Conservation (phyloP, 2,888 invertebrate genomes). For the Lasius fuliginosus region DNA sequence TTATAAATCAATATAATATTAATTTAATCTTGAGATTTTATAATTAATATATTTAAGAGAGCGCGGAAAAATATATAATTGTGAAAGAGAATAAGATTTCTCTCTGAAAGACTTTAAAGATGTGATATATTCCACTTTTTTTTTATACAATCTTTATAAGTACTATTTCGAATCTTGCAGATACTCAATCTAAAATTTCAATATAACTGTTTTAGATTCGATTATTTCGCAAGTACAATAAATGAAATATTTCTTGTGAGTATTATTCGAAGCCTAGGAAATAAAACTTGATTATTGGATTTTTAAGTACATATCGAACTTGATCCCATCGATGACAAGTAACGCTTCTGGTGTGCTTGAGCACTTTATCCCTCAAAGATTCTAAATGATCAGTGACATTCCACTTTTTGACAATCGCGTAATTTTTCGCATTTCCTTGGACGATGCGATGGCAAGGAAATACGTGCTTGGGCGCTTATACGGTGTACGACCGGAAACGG, state of each 20-base stretch:
- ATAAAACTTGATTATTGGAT: too few species aligned
- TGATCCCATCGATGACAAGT: constrained; percentile 50
- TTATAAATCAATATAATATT: too few species aligned
- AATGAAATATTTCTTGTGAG: too few species aligned
- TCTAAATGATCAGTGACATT: neutral
- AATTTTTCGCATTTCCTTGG: constrained; percentile 14
- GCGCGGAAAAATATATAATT: neutral
- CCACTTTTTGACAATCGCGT: neutral
- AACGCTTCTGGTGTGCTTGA: constrained; percentile 64
- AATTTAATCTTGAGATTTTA: neutral
- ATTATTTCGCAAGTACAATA: too few species aligned
- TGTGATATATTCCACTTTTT: neutral
- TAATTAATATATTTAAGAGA: constrained; percentile 1
- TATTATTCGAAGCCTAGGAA: too few species aligned
- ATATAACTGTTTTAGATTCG: too few species aligned
- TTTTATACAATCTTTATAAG: neutral
- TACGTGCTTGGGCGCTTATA: constrained; percentile 65
- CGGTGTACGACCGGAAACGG: constrained; percentile 73
- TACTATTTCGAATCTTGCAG: too few species aligned
- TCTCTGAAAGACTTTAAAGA: too few species aligned
- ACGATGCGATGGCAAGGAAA: constrained; percentile 64
- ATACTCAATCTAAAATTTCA: too few species aligned
- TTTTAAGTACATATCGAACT: too few species aligned
- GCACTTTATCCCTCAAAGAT: constrained; percentile 40
- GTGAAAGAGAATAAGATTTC: neutral